Percentiles rank a stretch among this genome's conserved stretches.
phyloP scores from a whole-genome alignment of 2,797 vertebrate species.

The Paedocypris micromegethes region DNA sequence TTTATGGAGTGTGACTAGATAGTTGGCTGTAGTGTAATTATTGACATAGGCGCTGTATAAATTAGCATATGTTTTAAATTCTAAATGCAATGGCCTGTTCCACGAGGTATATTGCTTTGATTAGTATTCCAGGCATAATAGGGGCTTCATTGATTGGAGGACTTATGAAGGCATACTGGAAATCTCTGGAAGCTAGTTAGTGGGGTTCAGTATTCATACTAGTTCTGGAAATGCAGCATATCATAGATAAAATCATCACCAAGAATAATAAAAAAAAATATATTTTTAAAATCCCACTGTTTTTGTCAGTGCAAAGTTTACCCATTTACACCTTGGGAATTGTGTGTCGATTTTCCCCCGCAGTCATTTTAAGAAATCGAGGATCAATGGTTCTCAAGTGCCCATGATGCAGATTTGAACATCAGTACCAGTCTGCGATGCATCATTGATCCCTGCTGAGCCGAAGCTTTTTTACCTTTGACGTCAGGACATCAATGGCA shows the following conservation, averaged over 20 bases:
- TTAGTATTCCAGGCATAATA: constrained; percentile 56
- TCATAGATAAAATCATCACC: no score
- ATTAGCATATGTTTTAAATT: constrained; percentile 53
- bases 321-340: no score
- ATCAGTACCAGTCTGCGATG: background rate
- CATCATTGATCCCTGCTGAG: constrained; percentile 5
- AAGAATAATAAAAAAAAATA: no score
- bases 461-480: background rate
- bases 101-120: constrained; percentile 43
- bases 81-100: constrained; percentile 47
- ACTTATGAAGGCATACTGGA: constrained; percentile 15
- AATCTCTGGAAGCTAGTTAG: no score
- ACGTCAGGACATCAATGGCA: background rate
- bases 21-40: constrained; percentile 39
- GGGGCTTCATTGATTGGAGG: constrained; percentile 34
- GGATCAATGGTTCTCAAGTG: constrained; percentile 39
- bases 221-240: no score
- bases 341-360: constrained; percentile 8
- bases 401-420: constrained; percentile 32
- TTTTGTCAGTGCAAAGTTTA: no score
- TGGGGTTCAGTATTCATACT: constrained; percentile 4
- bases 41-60: constrained; percentile 45
- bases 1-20: constrained; percentile 32
- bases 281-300: no score
- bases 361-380: constrained; percentile 23